Evolutionary conservation across 2,113 vertebrate genomes (phyloP).

Genomic region (Orthochromis indermauri): DNA sequence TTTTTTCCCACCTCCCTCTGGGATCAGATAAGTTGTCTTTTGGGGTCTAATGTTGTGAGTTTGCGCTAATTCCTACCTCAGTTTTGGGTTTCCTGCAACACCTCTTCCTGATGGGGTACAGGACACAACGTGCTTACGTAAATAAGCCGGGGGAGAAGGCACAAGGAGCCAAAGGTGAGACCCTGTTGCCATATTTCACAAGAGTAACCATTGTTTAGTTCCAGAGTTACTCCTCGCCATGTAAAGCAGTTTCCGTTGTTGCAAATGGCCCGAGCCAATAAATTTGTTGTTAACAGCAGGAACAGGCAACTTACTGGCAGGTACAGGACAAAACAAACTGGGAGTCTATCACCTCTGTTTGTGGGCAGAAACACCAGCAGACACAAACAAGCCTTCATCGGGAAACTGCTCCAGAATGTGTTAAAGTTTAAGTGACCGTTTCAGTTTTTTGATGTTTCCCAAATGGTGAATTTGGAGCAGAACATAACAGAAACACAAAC

Average conservation of each 20-base stretch:
- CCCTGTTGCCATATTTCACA: slow-evolving; percentile 66
- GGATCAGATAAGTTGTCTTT: slow-evolving; percentile 35
- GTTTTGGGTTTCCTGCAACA: slow-evolving; percentile 61
- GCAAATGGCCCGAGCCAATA: slow-evolving; percentile 47
- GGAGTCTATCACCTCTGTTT: not conserved
- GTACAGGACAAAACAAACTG: slow-evolving; percentile 6
- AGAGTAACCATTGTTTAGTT: slow-evolving; percentile 61
- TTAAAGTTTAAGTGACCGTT: not conserved
- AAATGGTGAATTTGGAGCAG: not conserved
- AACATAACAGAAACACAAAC: not conserved
- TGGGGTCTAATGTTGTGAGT: slow-evolving; percentile 41
- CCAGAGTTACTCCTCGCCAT: slow-evolving; percentile 52
- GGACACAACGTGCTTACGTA: slow-evolving; percentile 65
- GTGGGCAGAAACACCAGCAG: not conserved
- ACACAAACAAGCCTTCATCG: not conserved
- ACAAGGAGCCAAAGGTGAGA: slow-evolving; percentile 64
- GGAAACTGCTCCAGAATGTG: not conserved
- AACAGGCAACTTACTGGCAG: slow-evolving; percentile 29
- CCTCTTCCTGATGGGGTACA: slow-evolving; percentile 67
- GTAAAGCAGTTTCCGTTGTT: slow-evolving; percentile 65
- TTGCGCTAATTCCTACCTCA: slow-evolving; percentile 35
- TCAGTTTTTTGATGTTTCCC: not conserved
- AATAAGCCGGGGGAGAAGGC: slow-evolving; percentile 59
- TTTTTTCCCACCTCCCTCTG: slow-evolving; percentile 19
- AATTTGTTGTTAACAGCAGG: slow-evolving; percentile 49